Percentiles rank a stretch among this genome's conserved stretches.
phyloP scores from a whole-genome alignment of 2,888 invertebrate species.

The Rhingia rostrata region DNA sequence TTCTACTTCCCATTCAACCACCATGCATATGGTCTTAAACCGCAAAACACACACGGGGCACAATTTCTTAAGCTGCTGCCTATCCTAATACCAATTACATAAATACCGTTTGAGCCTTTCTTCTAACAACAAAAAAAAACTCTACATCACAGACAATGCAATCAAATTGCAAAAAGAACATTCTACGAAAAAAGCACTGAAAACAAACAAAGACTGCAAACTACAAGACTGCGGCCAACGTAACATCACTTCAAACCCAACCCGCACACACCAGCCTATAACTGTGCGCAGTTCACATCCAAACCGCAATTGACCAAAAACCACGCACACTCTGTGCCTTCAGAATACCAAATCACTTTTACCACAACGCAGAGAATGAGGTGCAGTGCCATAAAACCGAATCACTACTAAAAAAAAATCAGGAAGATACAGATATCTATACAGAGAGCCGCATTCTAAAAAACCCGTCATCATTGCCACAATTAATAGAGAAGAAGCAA shows the following conservation, averaged over 20 bases:
- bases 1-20: no score
- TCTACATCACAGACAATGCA: constrained; percentile 2
- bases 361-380: constrained; percentile 53
- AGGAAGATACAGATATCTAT: constrained; percentile 63
- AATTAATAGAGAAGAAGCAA: constrained; percentile 38
- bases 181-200: constrained; percentile 12
- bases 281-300: constrained; percentile 13
- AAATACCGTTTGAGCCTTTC: no score
- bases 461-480: constrained; percentile 40
- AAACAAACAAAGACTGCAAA: constrained; percentile 31
- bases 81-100: no score
- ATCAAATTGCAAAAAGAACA: constrained; percentile 16
- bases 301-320: constrained; percentile 49
- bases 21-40: no score
- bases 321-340: constrained; percentile 45
- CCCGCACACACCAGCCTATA: constrained; percentile 33
- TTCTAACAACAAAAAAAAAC: not conserved
- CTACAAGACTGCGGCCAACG: constrained; percentile 45
- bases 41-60: no score
- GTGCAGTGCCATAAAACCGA: constrained; percentile 57
- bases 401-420: constrained; percentile 39
- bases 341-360: constrained; percentile 71
- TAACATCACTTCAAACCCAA: constrained; percentile 38
- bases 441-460: constrained; percentile 52
- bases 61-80: no score